phyloP scores from a whole-genome alignment of 2,888 invertebrate species.

The Diloba caeruleocephala region DNA sequence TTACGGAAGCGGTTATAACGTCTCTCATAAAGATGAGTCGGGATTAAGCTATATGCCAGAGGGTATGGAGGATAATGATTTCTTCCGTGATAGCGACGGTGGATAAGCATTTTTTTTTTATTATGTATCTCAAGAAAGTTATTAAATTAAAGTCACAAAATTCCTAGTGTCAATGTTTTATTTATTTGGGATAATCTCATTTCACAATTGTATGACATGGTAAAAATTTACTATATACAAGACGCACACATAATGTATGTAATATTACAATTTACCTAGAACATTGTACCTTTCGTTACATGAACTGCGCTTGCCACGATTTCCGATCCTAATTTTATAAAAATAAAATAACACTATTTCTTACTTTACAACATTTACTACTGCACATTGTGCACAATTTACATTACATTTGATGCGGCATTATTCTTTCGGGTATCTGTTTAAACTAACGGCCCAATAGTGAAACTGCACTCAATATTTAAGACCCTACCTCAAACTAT shows the following conservation, averaged over 20 bases:
- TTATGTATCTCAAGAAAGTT: not conserved
- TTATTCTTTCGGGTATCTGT: constrained; percentile 40
- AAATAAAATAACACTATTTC: constrained; percentile 83
- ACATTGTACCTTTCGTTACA: constrained; percentile 84
- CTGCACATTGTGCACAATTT: constrained; percentile 81
- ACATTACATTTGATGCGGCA: constrained; percentile 60
- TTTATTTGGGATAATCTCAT: constrained; percentile 87
- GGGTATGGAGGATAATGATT: constrained; percentile 90
- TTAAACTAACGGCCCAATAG: too few relatives aligned
- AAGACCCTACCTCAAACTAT: too few relatives aligned
- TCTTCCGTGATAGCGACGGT: constrained; percentile 78
- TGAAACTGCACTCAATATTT: too few relatives aligned
- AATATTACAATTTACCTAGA: constrained; percentile 80
- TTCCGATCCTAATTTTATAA: constrained; percentile 80
- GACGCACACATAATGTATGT: constrained; percentile 72
- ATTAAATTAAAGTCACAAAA: constrained; percentile 46
- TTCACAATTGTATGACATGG: constrained; percentile 84
- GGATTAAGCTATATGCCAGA: constrained; percentile 91
- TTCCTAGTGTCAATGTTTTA: constrained; percentile 81
- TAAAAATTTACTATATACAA: constrained; percentile 87
- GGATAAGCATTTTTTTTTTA: constrained; percentile 5
- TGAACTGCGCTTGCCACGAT: constrained; percentile 75
- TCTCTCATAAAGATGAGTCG: constrained; percentile 86
- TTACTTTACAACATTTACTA: constrained; percentile 82
- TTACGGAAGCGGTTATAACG: constrained; percentile 90